Evolutionary conservation across 2,113 vertebrate species (phyloP).

Genomic region (Alouatta palliata): DNA sequence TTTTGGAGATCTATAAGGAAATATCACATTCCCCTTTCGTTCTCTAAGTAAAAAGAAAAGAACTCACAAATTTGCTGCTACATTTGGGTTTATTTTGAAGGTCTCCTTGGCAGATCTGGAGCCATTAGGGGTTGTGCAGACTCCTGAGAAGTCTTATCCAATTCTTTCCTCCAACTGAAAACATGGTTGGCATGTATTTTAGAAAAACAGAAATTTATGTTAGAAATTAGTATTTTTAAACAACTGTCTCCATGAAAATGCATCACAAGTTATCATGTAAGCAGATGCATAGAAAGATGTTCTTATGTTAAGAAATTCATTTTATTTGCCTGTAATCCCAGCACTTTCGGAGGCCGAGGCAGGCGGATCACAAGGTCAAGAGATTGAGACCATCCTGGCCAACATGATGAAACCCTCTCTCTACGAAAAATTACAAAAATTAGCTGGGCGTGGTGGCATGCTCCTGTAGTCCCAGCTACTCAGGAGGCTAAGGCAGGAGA

Average conservation of each 20-base stretch:
- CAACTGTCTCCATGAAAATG: not conserved
- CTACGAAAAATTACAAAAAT: too few relatives aligned
- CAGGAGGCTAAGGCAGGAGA: too few relatives aligned
- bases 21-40: not conserved
- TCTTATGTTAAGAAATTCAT: not conserved
- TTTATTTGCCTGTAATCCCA: not conserved
- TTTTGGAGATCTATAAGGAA: not conserved
- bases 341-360: too few relatives aligned
- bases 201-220: not conserved
- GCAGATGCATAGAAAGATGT: not conserved
- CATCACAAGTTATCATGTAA: not conserved
- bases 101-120: not conserved
- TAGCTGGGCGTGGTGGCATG: too few relatives aligned
- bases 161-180: not conserved
- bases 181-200: not conserved
- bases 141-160: not conserved
- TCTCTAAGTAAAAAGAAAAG: not conserved
- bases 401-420: too few relatives aligned
- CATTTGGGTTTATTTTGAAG: not conserved
- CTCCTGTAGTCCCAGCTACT: too few relatives aligned
- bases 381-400: too few relatives aligned
- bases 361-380: too few relatives aligned
- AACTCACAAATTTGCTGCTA: not conserved
- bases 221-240: not conserved
- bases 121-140: not conserved